Conservation (phyloP, 2,888 invertebrate species). For the Amphipoea lucens region DNA sequence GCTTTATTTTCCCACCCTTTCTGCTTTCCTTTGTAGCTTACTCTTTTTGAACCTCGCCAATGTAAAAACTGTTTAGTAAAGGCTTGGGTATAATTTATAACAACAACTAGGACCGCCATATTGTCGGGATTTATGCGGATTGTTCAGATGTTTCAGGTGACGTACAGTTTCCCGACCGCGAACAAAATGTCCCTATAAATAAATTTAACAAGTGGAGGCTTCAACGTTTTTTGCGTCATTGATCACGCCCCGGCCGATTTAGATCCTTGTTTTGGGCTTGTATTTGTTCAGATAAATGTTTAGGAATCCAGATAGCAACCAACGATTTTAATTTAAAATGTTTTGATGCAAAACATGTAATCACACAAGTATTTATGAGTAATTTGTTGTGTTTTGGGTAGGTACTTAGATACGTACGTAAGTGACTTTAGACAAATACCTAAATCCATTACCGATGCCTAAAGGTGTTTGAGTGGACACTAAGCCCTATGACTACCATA, state of each 20-base stretch:
- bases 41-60: conserved; percentile 19
- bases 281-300: conserved; percentile 36
- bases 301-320: not conserved
- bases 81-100: conserved; percentile 37
- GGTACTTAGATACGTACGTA: not conserved
- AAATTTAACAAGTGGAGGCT: conserved; percentile 24
- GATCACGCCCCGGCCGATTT: conserved; percentile 36
- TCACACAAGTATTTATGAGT: not conserved
- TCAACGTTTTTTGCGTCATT: conserved; percentile 52
- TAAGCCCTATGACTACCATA: not conserved
- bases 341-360: not conserved
- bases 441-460: not conserved
- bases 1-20: conserved; percentile 4
- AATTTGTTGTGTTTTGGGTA: not conserved
- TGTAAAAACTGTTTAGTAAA: conserved; percentile 20
- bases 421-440: not conserved
- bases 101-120: conserved; percentile 27
- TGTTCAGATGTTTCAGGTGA: conserved; percentile 52
- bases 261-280: conserved; percentile 18
- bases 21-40: conserved; percentile 29
- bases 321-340: conserved; percentile 17
- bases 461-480: not conserved
- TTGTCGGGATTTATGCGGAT: conserved; percentile 35
- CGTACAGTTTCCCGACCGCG: conserved; percentile 25
- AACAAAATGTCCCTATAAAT: conserved; percentile 42